Evolutionary conservation across 1,140 invertebrate genomes (phyloP), one percentile per base, ranked within the genome.

Genomic region (Halesus radiatus): DNA sequence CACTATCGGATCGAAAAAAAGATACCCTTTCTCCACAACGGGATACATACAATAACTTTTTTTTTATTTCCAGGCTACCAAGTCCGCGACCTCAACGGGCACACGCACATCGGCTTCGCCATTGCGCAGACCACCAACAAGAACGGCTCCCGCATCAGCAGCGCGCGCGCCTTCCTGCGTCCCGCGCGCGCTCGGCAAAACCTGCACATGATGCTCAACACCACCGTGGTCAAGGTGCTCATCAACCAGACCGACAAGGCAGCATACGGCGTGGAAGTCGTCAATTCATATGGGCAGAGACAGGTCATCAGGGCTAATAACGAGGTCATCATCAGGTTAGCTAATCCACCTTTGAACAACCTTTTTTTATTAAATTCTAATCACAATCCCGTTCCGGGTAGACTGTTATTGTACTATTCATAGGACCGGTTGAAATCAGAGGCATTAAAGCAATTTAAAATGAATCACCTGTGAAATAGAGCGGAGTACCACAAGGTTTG

Each of bases 101-200:
- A 96, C 66, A 92, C 92, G 73, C 95, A 96, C 84, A 94, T 94
- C 8, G 95, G 96, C 0, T 97, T 97, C 79, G 96, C 96, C 89
- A 94, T 96, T n/a, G 94, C 94, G 2, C 98, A 97, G 88, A 96
- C 94, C 5, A 93, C 93, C 80, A 94, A 84, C 86, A 94, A 73
- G 87, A 94, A 90, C 32, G 94, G 93, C 1, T 89, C 89, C 15
- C 89, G 95, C 23, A 90, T 92, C 82, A 95, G 91, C 80, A 91
- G 90, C 15, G 91, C 94, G 0, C 96, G 96, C 85, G 97, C 95
- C 0, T 99, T 97, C 84, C 88, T 99, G 0, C 87, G 96, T 13
- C 97, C 97, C 0, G 94, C 94, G 0, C 88, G 95, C 3, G 86
- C 94, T 0, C 89, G 97, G 0, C 85, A 87, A 3, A 97, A 97